phyloP scores from a whole-genome alignment of 2,113 vertebrate genomes.

The Ranitomeya variabilis region DNA sequence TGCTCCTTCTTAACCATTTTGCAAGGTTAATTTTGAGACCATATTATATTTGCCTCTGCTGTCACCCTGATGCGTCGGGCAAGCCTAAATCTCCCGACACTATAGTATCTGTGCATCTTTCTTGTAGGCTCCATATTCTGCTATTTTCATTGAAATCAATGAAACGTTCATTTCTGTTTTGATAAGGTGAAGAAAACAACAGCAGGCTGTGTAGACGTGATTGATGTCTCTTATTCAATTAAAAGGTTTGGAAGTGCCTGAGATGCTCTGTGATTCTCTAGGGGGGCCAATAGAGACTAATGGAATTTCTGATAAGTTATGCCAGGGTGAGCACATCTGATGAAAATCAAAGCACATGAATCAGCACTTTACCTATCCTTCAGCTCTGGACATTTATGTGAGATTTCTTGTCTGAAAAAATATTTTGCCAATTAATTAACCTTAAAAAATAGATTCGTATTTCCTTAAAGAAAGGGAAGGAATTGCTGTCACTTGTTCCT shows the following conservation, averaged over 20 bases:
- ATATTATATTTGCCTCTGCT: conserved; percentile 13
- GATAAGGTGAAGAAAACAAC: conserved; percentile 53
- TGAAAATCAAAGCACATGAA: conserved; percentile 56
- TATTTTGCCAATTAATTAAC: conserved; percentile 16
- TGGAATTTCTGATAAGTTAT: conserved; percentile 58
- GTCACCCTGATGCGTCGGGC: neutral
- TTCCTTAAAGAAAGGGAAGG: neutral
- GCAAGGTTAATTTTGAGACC: conserved; percentile 34
- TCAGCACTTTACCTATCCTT: conserved; percentile 47
- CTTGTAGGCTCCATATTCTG: neutral
- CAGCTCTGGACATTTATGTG: conserved; percentile 16
- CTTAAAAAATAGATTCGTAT: neutral
- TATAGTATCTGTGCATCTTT: neutral
- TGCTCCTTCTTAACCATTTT: conserved; percentile 17
- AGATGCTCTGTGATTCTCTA: conserved; percentile 50
- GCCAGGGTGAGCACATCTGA: conserved; percentile 57
- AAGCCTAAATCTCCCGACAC: neutral
- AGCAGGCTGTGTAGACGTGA: conserved; percentile 46
- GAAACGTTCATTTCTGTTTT: conserved; percentile 35
- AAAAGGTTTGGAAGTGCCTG: conserved; percentile 57
- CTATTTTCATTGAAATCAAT: conserved; percentile 40
- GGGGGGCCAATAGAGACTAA: conserved; percentile 54
- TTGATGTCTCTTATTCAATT: conserved; percentile 58
- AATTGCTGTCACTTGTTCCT: neutral
- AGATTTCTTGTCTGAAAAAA: conserved; percentile 11